Conservation (phyloP, 1,140 invertebrate species). For the Homarus americanus region DNA sequence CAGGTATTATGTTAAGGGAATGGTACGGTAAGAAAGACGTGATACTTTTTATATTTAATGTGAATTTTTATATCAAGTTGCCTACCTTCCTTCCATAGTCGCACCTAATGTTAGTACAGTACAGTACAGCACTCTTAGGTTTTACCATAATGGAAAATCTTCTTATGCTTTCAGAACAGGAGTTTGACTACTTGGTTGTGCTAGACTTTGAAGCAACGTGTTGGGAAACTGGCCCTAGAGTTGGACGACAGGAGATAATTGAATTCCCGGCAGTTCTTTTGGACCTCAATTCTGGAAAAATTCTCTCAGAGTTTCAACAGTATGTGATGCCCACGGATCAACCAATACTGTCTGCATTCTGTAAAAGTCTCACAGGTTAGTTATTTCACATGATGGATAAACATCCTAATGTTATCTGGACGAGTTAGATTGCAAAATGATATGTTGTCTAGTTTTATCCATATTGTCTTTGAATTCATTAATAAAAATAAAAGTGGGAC, state of each 20-base stretch:
- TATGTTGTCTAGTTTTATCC: too few species aligned
- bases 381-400: too few species aligned
- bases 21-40: too few species aligned
- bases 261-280: slow-evolving; percentile 81
- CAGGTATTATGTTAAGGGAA: too few species aligned
- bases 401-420: too few species aligned
- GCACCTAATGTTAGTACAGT: too few species aligned
- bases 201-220: slow-evolving; percentile 76
- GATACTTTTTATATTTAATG: too few species aligned
- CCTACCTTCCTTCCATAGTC: too few species aligned
- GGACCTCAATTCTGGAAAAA: slow-evolving; percentile 77
- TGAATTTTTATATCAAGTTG: too few species aligned
- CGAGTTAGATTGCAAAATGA: too few species aligned
- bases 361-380: slow-evolving; percentile 77
- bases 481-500: too few species aligned
- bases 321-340: slow-evolving; percentile 79
- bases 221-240: slow-evolving; percentile 30
- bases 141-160: neutral
- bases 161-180: slow-evolving; percentile 11
- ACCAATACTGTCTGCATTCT: slow-evolving; percentile 78
- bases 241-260: slow-evolving; percentile 73
- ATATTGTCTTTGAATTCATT: too few species aligned
- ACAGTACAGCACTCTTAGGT: neutral
- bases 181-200: slow-evolving; percentile 75
- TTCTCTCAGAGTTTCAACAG: slow-evolving; percentile 79